A percentile compares a stretch with the other conserved stretches of the same genome.
Evolutionary conservation across 2,113 vertebrate species (phyloP).

Genomic region (Gobio gobio): DNA sequence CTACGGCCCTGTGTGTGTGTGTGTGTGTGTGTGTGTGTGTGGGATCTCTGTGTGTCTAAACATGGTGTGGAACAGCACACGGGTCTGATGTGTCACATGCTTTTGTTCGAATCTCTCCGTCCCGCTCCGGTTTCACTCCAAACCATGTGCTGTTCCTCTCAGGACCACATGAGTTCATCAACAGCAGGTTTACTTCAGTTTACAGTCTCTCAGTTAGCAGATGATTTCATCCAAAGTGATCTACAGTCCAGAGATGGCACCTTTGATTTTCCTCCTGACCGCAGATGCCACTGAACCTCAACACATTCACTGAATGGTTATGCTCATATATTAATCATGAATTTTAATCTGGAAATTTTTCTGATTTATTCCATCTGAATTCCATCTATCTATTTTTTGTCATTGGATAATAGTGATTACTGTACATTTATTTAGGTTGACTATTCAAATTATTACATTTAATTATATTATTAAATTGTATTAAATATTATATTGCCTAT

Average conservation of each 20-base stretch:
- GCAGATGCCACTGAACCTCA: background rate
- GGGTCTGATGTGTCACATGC: background rate
- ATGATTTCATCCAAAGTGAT: background rate
- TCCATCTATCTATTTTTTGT: no score
- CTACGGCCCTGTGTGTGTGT: conserved; percentile 6
- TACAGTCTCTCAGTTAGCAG: background rate
- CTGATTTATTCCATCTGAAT: no score
- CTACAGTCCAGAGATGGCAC: background rate
- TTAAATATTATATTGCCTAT: no score
- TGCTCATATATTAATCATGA: background rate
- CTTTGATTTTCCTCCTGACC: background rate
- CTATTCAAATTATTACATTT: no score
- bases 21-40: conserved; percentile 14
- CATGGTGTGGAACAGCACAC: conserved; percentile 56
- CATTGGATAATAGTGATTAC: no score
- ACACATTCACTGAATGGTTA: background rate
- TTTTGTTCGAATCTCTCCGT: background rate
- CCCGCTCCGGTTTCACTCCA: background rate
- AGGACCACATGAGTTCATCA: background rate
- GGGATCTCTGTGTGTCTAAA: conserved; percentile 48
- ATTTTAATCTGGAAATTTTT: no score
- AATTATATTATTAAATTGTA: no score
- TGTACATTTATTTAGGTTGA: no score
- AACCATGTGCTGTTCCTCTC: no score
- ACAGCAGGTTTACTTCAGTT: background rate